These are phyloP conservation scores for Eudasyphora cyanicolor DNA, from an alignment of 2,888 invertebrate genomes.

Conservation along the genomic window DNA sequence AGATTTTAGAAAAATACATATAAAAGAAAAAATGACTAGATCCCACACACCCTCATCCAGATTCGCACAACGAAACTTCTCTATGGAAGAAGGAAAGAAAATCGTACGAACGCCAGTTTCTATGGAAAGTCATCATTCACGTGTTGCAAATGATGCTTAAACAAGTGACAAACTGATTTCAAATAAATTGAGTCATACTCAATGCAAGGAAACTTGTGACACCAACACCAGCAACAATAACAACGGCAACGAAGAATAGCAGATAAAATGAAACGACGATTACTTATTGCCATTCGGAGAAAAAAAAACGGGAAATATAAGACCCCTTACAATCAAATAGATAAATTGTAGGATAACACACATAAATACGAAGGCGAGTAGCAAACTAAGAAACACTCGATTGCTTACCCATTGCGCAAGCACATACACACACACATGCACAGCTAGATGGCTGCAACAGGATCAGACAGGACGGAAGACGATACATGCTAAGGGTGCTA, in stretches of 20 bases:
- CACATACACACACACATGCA: not conserved
- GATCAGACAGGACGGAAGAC: not conserved
- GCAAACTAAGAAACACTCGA: not conserved
- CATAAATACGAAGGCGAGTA: not conserved
- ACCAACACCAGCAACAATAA: not conserved
- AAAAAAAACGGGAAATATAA: conserved; percentile 7
- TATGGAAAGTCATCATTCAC: conserved; percentile 65
- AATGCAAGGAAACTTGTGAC: conserved; percentile 36
- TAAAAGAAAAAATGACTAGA: not conserved
- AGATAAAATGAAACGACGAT: not conserved
- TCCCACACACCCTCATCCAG: not conserved
- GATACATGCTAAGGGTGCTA: not conserved
- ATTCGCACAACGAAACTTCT: not conserved
- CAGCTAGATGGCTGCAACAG: not conserved
- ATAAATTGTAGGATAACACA: conserved; percentile 44
- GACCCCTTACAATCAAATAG: conserved; percentile 12
- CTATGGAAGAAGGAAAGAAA: not conserved
- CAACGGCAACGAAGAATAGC: not conserved
- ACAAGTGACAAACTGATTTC: conserved; percentile 68
- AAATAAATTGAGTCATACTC: conserved; percentile 68
- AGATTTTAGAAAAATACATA: too few relatives aligned
- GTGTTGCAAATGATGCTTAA: conserved; percentile 66
- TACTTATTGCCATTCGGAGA: conserved; percentile 2
- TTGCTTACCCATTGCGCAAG: not conserved
- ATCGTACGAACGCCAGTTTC: conserved; percentile 26